Evolutionary conservation across 2,113 vertebrate genomes (phyloP), one percentile per base, ranked within the genome.

Genomic region (Neotoma lepida): DNA sequence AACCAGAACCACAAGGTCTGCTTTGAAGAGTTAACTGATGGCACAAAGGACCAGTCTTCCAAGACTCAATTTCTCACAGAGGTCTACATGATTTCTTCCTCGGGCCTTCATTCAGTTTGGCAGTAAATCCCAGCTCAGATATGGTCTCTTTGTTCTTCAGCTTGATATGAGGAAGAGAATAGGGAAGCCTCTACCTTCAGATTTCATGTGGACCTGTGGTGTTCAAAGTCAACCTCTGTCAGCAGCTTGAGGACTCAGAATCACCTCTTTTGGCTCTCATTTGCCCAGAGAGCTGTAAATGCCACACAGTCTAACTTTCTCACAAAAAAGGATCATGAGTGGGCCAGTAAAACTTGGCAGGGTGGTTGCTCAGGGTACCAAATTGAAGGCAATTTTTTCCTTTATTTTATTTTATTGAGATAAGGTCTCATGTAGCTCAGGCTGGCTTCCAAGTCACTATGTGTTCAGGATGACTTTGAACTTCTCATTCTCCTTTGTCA

Each of bases 201-300:
- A 90, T 96, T 92, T 76, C 76, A 0, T 51, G 15, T 41, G 95
- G 86, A 56, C 80, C 17, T 35, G 93, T 86, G 70, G 82, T 33
- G 0, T 95, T 95, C 77, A 9, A 54, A 93, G 94, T 0, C n/a
- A 46, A 77, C 93, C 64, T 82, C 97, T 89, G 74, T 74, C 89
- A 89, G 94, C 93, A 96, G 96, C 96, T 96, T 71, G 54, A 86
- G 96, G 97, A 96, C 95, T 94, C 91, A 92, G 97, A 74, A 35
- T 30, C 95, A 49, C 96, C 97, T 96, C 94, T 97, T 92, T 70
- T 94, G 41, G 87, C 73, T 96, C 92, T 81, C 96, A 24, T 97
- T 97, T 97, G 94, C 96, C 96, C 96, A 95, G 94, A 95, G 94
- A 98, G 89, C 96, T 85, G 64, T 96, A 97, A 97, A 97, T 96